These are phyloP conservation scores for Ceratina calcarata DNA, from an alignment of 1,140 invertebrate genomes.

Conservation along the genomic window DNA sequence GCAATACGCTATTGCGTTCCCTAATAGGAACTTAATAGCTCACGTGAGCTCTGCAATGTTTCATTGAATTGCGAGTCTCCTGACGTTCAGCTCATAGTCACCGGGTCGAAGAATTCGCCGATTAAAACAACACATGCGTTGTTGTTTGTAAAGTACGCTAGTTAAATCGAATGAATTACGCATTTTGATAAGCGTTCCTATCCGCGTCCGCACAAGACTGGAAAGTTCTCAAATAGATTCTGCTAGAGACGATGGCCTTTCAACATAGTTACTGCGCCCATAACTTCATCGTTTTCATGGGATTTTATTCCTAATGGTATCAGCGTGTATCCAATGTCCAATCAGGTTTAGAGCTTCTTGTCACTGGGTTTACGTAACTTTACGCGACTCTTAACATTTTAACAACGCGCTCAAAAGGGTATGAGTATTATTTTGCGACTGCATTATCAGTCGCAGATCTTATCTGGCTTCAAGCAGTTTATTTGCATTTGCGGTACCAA, in stretches of 20 bases:
- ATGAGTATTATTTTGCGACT: slow-evolving; percentile 11
- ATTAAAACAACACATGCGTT: background rate
- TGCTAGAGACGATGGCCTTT: background rate
- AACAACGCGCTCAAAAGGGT: background rate
- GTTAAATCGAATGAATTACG: background rate
- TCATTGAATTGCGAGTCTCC: background rate
- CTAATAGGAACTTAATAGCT: slow-evolving; percentile 51
- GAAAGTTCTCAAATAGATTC: background rate
- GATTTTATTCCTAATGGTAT: background rate
- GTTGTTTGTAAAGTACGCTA: slow-evolving; percentile 4
- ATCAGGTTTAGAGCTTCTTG: slow-evolving; percentile 2
- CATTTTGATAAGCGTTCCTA: background rate
- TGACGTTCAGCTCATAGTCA: background rate
- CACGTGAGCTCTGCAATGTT: background rate
- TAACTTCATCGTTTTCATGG: slow-evolving; percentile 13
- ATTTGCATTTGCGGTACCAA: slow-evolving; percentile 57
- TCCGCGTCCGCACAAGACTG: background rate
- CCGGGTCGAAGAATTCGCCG: background rate
- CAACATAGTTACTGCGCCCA: background rate
- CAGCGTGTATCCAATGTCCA: background rate
- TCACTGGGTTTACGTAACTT: background rate
- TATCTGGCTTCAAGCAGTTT: slow-evolving; percentile 37
- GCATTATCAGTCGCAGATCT: slow-evolving; percentile 45
- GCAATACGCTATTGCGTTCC: slow-evolving; percentile 41
- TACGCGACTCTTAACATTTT: slow-evolving; percentile 18